These are phyloP conservation scores for Eupithecia insigniata DNA, from an alignment of 2,888 invertebrate species.

Conservation along the genomic window DNA sequence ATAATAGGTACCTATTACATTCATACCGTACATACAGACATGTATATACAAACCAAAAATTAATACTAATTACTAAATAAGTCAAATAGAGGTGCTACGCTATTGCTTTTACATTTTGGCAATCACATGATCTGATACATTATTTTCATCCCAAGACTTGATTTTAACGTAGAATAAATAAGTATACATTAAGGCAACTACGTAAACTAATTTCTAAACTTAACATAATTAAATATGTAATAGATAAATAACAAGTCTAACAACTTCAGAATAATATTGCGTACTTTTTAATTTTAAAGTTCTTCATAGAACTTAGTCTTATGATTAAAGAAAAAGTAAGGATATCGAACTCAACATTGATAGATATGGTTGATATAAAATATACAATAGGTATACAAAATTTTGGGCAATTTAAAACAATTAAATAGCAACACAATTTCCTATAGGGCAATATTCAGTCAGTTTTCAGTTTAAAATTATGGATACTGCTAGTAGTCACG, in stretches of 20 bases:
- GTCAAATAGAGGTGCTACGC: not conserved
- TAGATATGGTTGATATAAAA: not conserved
- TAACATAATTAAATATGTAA: not conserved
- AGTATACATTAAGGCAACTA: not conserved
- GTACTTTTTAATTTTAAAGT: not conserved
- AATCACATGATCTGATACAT: not conserved
- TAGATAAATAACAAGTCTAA: constrained; percentile 5
- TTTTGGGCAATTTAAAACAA: not conserved
- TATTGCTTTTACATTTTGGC: not conserved
- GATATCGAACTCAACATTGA: not conserved
- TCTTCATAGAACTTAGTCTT: not conserved
- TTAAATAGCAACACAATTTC: not conserved
- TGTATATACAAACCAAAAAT: too few relatives aligned
- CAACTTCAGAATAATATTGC: not conserved
- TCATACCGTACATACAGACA: too few relatives aligned
- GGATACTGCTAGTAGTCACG: not conserved
- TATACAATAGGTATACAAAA: not conserved
- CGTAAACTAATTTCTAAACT: constrained; percentile 7
- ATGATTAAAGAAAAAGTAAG: not conserved
- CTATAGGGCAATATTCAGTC: not conserved
- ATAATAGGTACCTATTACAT: too few relatives aligned
- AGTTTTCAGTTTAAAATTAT: not conserved
- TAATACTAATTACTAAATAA: too few relatives aligned
- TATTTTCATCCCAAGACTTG: not conserved
- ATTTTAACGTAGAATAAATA: not conserved